These are phyloP conservation scores for Drosophila takahashii DNA, from an alignment of 1,140 invertebrate genomes.

Conservation along the genomic window DNA sequence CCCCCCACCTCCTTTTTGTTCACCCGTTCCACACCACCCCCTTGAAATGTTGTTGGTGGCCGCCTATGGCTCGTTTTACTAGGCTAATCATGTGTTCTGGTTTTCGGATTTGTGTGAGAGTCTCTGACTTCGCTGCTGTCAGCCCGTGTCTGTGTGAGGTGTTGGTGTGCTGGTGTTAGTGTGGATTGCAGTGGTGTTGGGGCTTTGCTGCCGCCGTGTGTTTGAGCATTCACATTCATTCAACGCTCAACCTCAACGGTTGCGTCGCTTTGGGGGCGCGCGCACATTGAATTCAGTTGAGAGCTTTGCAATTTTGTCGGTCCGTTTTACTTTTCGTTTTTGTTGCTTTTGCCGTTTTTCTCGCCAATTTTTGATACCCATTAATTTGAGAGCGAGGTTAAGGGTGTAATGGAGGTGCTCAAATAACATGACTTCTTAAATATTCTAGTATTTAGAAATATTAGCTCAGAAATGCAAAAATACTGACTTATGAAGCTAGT, in stretches of 20 bases:
- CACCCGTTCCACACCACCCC: conserved; percentile 5
- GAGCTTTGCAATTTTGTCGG: conserved; percentile 78
- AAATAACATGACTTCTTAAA: not conserved
- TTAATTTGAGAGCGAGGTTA: not conserved
- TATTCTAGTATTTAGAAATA: no score
- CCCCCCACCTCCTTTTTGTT: not conserved
- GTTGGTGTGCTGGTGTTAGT: not conserved
- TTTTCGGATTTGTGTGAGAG: conserved; percentile 75
- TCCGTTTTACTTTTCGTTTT: conserved; percentile 37
- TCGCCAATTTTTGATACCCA: conserved; percentile 31
- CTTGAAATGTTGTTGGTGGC: conserved; percentile 36
- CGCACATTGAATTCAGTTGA: conserved; percentile 52
- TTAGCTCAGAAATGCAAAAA: no score
- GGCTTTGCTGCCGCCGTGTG: conserved; percentile 48
- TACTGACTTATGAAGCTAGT: no score
- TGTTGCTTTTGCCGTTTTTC: conserved; percentile 27
- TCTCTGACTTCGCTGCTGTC: conserved; percentile 27
- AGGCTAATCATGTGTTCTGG: conserved; percentile 85
- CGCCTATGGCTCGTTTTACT: conserved; percentile 75
- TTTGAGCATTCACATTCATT: conserved; percentile 76
- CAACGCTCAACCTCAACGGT: conserved; percentile 55
- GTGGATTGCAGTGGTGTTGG: not conserved
- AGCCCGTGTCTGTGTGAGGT: conserved; percentile 30
- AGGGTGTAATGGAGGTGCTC: not conserved
- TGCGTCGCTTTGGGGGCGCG: conserved; percentile 50